phyloP scores from a whole-genome alignment of 2,113 vertebrate genomes.

The Colius striatus region DNA sequence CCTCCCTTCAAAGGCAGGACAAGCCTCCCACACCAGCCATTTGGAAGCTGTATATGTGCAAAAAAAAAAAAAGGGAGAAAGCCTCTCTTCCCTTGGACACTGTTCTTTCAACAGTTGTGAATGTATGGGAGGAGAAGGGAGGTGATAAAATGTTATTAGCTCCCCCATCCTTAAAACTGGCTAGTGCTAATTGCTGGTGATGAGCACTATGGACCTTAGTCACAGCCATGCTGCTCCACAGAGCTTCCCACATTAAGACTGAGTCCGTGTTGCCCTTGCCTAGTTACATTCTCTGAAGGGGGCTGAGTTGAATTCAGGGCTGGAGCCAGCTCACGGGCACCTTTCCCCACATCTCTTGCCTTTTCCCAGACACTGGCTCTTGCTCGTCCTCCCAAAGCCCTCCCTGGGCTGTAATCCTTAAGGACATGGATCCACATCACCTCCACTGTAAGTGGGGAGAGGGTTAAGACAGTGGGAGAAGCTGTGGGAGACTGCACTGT shows the following conservation, averaged over 20 bases:
- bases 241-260: neutral
- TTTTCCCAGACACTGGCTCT: neutral
- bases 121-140: neutral
- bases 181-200: neutral
- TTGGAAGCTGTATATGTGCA: neutral
- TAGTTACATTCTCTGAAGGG: rapidly evolving
- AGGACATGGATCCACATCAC: rapidly evolving
- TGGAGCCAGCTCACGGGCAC: neutral
- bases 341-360: neutral
- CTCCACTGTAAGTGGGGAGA: neutral
- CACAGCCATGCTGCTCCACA: rapidly evolving
- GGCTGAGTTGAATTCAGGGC: neutral
- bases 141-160: neutral
- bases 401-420: neutral
- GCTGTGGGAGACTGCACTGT: neutral
- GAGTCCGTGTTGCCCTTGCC: neutral
- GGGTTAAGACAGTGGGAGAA: neutral
- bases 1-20: conserved; percentile 31
- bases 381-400: neutral
- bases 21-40: neutral
- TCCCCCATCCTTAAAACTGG: neutral
- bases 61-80: rapidly evolving
- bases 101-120: neutral
- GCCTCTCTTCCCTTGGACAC: neutral
- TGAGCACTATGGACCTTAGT: neutral